phyloP scores from a whole-genome alignment of 1,140 invertebrate species.

The Metopolophium dirhodum region DNA sequence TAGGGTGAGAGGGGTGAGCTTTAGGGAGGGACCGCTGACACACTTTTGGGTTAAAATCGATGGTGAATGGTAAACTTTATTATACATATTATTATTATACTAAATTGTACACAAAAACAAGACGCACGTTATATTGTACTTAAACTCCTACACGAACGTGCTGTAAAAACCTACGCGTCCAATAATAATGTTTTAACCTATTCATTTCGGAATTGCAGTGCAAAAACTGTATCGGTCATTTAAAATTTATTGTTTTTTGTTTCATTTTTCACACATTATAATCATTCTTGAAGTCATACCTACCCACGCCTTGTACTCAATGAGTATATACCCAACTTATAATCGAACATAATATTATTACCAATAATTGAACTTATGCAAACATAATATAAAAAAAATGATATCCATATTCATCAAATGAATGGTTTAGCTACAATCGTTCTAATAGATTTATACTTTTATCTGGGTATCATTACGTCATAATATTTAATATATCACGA shows the following conservation, averaged over 20 bases:
- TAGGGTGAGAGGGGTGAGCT: neutral
- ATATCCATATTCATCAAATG: too few species aligned
- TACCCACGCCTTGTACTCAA: neutral
- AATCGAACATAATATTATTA: neutral
- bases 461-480: too few species aligned
- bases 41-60: constrained; percentile 1
- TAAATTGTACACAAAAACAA: neutral
- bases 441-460: too few species aligned
- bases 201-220: neutral
- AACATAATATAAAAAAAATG: too few species aligned
- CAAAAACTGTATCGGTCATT: neutral
- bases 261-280: neutral
- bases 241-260: neutral
- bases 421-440: too few species aligned
- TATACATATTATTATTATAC: neutral
- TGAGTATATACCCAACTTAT: neutral
- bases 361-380: too few species aligned
- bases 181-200: neutral
- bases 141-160: neutral
- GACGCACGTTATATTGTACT: neutral
- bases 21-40: neutral
- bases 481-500: too few species aligned
- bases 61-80: neutral
- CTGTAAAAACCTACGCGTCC: neutral
- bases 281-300: neutral